Percentiles rank a stretch among this genome's conserved stretches.
Conservation (phyloP, 30 jellyfish, hydroid and myxozoan genomes). For the Clytia hemisphaerica region DNA sequence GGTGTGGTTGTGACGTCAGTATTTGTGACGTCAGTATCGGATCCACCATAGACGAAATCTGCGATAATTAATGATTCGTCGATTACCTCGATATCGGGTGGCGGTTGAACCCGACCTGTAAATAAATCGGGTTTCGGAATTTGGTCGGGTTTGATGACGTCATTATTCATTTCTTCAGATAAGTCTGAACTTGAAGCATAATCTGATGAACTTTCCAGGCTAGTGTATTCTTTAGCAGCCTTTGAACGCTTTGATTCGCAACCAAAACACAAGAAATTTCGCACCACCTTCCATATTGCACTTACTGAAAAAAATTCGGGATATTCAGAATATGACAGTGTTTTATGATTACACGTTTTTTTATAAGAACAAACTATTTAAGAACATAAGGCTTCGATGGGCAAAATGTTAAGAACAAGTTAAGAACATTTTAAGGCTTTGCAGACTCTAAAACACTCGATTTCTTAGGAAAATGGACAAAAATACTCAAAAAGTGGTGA, state of each 20-base stretch:
- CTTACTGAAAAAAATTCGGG: constrained; percentile 45
- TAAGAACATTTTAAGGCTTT: too few species aligned
- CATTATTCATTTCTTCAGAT: constrained; percentile 29
- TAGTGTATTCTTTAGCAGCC: constrained; percentile 39
- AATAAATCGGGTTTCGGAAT: constrained; percentile 52
- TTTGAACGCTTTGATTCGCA: constrained; percentile 17
- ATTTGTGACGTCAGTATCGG: too few species aligned
- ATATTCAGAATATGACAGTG: too few species aligned
- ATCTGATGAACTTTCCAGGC: constrained; percentile 40
- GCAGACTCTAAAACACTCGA: too few species aligned
- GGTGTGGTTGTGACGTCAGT: too few species aligned
- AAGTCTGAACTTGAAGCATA: constrained; percentile 53
- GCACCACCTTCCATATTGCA: constrained; percentile 33
- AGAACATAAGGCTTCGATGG: too few species aligned
- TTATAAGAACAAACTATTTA: too few species aligned
- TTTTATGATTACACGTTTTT: too few species aligned
- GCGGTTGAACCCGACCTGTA: constrained; percentile 58
- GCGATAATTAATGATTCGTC: neutral
- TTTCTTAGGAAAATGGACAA: too few species aligned
- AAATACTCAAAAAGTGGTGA: too few species aligned
- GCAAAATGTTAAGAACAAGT: too few species aligned
- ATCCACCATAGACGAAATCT: neutral
- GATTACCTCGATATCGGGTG: constrained; percentile 16
- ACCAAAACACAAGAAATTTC: constrained; percentile 42
- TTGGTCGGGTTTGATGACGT: neutral